Percentiles rank a stretch among this genome's conserved stretches.
phyloP scores from a whole-genome alignment of 35 echinoderm and acorn worm species.

The Stichopus chloronotus region DNA sequence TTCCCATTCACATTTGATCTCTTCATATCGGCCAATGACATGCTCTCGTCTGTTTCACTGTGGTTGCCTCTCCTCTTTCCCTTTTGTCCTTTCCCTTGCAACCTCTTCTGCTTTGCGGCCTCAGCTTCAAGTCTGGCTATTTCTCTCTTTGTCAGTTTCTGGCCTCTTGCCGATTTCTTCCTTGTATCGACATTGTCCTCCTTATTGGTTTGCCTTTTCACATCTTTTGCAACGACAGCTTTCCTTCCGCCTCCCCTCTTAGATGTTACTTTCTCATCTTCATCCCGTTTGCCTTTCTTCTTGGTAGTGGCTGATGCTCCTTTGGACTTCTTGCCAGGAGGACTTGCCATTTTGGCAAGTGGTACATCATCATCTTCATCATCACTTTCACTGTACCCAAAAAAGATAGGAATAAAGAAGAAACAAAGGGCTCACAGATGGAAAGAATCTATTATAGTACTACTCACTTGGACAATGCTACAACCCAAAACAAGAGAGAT shows the following conservation, averaged over 20 bases:
- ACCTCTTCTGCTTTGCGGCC: neutral
- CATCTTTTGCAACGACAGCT: neutral
- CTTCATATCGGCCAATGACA: conserved; percentile 44
- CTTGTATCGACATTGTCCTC: neutral
- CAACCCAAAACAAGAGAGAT: no score
- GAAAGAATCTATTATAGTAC: neutral
- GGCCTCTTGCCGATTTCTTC: conserved; percentile 35
- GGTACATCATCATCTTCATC: conserved; percentile 36
- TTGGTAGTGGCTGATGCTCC: neutral
- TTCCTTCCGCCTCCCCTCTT: conserved; percentile 15
- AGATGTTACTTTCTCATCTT: neutral
- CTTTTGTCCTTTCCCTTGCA: neutral
- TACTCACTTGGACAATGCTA: no score
- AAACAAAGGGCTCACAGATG: neutral
- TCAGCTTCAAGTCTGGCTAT: neutral
- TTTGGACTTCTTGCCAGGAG: conserved; percentile 3
- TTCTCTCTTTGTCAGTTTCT: conserved; percentile 33
- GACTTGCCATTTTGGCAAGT: conserved; percentile 31
- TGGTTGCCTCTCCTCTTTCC: neutral
- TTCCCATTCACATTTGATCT: neutral
- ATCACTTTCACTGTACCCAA: conserved; percentile 20
- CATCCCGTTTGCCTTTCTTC: conserved; percentile 11
- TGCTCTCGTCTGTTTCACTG: conserved; percentile 30
- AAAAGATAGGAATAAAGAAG: neutral
- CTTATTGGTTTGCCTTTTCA: neutral